Conservation (phyloP, 2,888 invertebrate species). For the Timandra comae region DNA sequence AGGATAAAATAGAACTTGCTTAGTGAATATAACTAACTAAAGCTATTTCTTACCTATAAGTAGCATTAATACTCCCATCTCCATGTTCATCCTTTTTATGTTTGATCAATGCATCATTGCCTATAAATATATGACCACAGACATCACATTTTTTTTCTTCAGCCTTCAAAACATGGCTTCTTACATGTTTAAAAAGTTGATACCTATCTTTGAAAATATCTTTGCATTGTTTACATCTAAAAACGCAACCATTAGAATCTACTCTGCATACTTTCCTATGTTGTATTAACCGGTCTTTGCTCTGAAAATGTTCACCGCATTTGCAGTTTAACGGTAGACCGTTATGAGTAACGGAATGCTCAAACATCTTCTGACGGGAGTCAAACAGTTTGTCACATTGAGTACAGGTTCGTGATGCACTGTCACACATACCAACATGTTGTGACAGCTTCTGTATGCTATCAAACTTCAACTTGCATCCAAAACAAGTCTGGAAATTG, state of each 20-base stretch:
- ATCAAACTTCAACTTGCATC: conserved; percentile 52
- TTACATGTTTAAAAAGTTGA: conserved; percentile 56
- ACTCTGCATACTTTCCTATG: conserved; percentile 51
- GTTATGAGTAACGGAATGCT: conserved; percentile 46
- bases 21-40: too few species aligned
- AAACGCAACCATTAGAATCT: conserved; percentile 43
- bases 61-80: conserved; percentile 27
- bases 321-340: conserved; percentile 36
- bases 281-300: conserved; percentile 39
- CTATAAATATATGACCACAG: conserved; percentile 50
- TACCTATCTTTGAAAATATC: conserved; percentile 51
- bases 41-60: conserved; percentile 42
- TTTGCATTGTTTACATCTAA: conserved; percentile 61
- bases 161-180: conserved; percentile 47
- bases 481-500: conserved; percentile 46
- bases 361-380: conserved; percentile 56
- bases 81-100: conserved; percentile 52
- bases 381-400: conserved; percentile 55
- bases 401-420: conserved; percentile 50
- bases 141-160: conserved; percentile 53
- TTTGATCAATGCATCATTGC: conserved; percentile 41
- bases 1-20: too few species aligned
- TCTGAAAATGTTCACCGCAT: conserved; percentile 49
- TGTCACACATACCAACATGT: conserved; percentile 58
- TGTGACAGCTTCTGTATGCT: conserved; percentile 48